Base-by-base conservation (phyloP, 2,113 vertebrate genomes). In the Rhipidura dahli region DNA sequence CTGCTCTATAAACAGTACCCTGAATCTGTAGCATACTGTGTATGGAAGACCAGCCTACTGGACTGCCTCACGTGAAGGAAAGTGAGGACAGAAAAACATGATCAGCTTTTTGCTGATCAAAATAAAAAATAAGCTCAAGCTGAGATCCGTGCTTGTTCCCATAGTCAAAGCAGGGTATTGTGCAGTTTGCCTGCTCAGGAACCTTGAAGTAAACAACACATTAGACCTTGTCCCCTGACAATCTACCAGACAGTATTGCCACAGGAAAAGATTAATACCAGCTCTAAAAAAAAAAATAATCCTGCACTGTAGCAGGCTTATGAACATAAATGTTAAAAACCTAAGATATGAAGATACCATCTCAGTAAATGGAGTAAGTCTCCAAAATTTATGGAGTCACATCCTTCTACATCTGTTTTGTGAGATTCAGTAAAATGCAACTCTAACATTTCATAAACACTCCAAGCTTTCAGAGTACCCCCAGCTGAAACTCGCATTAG, bases 351-450 rank as follows among this genome's bases (percentile, higher is more conserved):
- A 92, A 94, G 65, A 72, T 66, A 92, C 44, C 14, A 39, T 57
- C 75, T 83, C 76, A 94, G 66, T n/a, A 86, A 90, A 90, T 54
- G 37, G 66, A 83, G 59, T 47, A 94, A 72, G 39, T 15, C 7
- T 71, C 66, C 15, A 49, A 61, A 97, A 96, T 87, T 90, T 75
- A 85, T 33, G 82, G 27, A 51, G 31, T 82, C 60, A 68, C 35
- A 76, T 92, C 95, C 94, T 94, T 86, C 42, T 84, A 75, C 78
- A 96, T 84, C 76, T 95, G 60, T 66, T 92, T 79, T 76, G 92
- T 13, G 14, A 93, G 63, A 40, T 26, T 61, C 37, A 40, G 85
- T 81, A 90, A 97, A 39, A 93, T 44, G 44, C 30, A 60, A 18
- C 20, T 72, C 81, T 93, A 79, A 94, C 72, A 92, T 71, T 93